Base-by-base conservation (phyloP, 2,113 vertebrate genomes). In the Bostrychus sinensis region DNA sequence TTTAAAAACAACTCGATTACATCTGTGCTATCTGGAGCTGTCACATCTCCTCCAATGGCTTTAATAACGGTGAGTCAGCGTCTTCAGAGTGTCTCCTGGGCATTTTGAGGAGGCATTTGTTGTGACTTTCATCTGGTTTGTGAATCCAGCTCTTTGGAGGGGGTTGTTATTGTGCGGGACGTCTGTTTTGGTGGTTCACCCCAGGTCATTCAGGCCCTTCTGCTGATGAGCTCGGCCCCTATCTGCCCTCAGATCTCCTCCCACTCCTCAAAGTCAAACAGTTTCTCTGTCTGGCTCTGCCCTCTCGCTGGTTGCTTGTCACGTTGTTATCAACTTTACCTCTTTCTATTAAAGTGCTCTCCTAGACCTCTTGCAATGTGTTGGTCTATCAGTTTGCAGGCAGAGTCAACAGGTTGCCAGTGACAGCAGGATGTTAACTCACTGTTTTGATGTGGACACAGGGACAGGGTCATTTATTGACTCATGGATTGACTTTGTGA, bases 231-330 rank as follows among this genome's bases (percentile, higher is more conserved):
- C 65, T 70, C 28, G 61, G 42, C 28, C 22, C 57, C 48, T 51
- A 77, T 81, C 73, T 66, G 22, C 45, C 62, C 61, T 80, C 61
- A 72, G 66, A 81, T 83, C 80, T 81, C 39, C 17, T 39, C 14
- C 53, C 80, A 72, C 50, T 66, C 66, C 45, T 70, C 36, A 53
- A 71, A 73, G 42, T 62, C 38, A 51, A 51, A 51, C 48, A 30
- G 14, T 71, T 65, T 71, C 2, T 7, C 60, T 28, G 64, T 66
- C 42, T 37, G 56, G 30, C 25, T 30, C 39, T 66, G 59, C 55
- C 42, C 32, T 74, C 34, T 43, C 48, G 36, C 56, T 62, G 58
- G 72, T 78, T 53, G 42, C 43, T 61, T 42, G 54, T 57, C 61
- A 36, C 72, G 56, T 66, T 32, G 20, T 69, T 76, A 79, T 79